These are phyloP conservation scores for Pelecanoides urinatrix DNA, from an alignment of 2,113 vertebrate species.

Conservation along the genomic window DNA sequence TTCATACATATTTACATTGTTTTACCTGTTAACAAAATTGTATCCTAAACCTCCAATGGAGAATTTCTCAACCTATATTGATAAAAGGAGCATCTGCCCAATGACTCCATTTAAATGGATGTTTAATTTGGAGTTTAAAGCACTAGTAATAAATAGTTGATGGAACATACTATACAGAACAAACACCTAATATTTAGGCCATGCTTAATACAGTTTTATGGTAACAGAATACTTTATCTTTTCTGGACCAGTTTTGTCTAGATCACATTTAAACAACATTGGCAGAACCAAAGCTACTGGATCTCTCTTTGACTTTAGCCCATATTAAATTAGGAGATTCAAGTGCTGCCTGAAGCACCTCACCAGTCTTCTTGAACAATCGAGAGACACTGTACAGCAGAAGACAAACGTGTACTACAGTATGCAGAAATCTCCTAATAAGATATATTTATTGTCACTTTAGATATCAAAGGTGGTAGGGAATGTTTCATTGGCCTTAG, in stretches of 20 bases:
- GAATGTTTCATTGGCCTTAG: slow-evolving; percentile 11
- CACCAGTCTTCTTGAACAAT: not conserved
- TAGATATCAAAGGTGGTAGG: not conserved
- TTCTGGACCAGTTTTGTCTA: slow-evolving; percentile 42
- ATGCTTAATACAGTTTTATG: slow-evolving; percentile 72
- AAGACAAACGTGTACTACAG: not conserved
- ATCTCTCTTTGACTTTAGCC: not conserved
- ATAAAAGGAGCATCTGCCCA: slow-evolving; percentile 68
- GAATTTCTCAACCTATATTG: slow-evolving; percentile 56
- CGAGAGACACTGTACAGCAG: not conserved
- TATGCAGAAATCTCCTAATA: not conserved
- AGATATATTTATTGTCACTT: not conserved
- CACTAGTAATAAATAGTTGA: slow-evolving; percentile 70
- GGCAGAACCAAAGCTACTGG: not conserved
- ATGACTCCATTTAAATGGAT: slow-evolving; percentile 51
- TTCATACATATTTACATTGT: slow-evolving; percentile 83
- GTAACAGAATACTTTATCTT: slow-evolving; percentile 57
- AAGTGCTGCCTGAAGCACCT: slow-evolving; percentile 35
- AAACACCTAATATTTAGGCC: slow-evolving; percentile 73
- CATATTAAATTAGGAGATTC: not conserved
- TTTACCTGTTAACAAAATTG: slow-evolving; percentile 76
- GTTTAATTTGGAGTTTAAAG: slow-evolving; percentile 69
- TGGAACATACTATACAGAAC: slow-evolving; percentile 71
- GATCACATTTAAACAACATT: not conserved
- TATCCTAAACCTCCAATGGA: slow-evolving; percentile 68